phyloP scores from a whole-genome alignment of 1,140 invertebrate genomes.

The Mercenaria mercenaria region DNA sequence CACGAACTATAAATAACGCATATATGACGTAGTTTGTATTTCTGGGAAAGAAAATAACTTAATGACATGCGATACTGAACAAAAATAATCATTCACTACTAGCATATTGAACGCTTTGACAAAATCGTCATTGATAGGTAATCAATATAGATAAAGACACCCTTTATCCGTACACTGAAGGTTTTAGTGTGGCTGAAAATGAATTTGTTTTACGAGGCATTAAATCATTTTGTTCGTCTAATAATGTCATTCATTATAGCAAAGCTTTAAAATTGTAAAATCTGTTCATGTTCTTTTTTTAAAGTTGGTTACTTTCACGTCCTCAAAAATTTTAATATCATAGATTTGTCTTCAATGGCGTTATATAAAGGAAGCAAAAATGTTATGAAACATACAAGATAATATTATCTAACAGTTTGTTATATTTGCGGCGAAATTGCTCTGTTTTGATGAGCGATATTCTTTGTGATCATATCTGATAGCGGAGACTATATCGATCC shows the following conservation, averaged over 20 bases:
- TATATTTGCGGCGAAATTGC: background rate
- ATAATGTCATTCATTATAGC: no score
- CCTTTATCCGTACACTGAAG: background rate
- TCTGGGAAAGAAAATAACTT: background rate
- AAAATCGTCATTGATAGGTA: background rate
- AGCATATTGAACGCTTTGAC: background rate
- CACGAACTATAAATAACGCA: background rate
- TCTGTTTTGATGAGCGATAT: slow-evolving; percentile 2
- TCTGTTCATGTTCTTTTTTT: no score
- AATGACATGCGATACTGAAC: background rate
- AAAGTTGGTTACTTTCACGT: no score
- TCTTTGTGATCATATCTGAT: background rate
- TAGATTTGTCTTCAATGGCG: no score
- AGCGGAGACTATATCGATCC: background rate
- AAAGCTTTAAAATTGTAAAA: no score
- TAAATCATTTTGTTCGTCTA: no score
- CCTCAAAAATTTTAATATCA: no score
- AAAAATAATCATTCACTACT: background rate
- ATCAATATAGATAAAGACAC: background rate
- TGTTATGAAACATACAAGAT: background rate
- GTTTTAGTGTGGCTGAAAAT: no score
- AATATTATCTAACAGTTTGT: background rate
- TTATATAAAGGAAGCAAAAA: no score
- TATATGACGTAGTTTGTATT: slow-evolving; percentile 15
- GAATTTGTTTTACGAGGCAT: no score